Base-by-base conservation (phyloP, 2,888 invertebrate species). In the Trissonchulus sp. region DNA sequence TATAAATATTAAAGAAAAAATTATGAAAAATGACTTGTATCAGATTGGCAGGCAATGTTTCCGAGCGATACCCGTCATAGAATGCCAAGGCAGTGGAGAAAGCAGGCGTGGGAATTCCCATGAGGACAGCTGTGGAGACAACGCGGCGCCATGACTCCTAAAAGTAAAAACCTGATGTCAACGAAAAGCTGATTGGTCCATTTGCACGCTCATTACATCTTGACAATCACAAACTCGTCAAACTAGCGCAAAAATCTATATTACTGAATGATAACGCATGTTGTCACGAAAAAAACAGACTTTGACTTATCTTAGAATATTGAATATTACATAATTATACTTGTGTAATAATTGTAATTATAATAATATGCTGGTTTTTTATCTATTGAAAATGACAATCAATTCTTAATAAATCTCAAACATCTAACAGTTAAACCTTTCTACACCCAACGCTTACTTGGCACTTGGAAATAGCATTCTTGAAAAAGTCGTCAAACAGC, bases 61-160 rank as follows among this genome's bases (percentile, higher is more conserved):
- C 90, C 0, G 91, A 89, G 75, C 97, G 89, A 86, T 94, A 98
- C 0, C 98, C 98, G 86, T 99, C 99, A 85, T 93, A 99, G 88
- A 99, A 99, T 28, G 96, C 92, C 38, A 99, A 88, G 0, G 98
- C 99, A 0, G 97, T 91, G 74, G 92, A 91, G 82, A 98, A 89
- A 0, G 94, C 93, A 0, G 99, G 98, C 23, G 92, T 91, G 0
- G 99, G 96, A 74, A 97, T 91, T n/a, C 97, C 98, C 28, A 90
- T 86, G 60, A 85, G 85, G 1, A 87, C 90, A 28, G 88, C 88
- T 37, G 84, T 82, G 82, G 85, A 89, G 0, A 96, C 91, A 68
- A 93, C 94, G 80, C 90, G 89, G 69, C 98, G 89, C 90, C 95
- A 92, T 23, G 94, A 91, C 3, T 87, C 86, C 87, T 87, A 77